These are phyloP conservation scores for Yponomeuta sedellus DNA, from an alignment of 2,888 invertebrate species.

Conservation along the genomic window DNA sequence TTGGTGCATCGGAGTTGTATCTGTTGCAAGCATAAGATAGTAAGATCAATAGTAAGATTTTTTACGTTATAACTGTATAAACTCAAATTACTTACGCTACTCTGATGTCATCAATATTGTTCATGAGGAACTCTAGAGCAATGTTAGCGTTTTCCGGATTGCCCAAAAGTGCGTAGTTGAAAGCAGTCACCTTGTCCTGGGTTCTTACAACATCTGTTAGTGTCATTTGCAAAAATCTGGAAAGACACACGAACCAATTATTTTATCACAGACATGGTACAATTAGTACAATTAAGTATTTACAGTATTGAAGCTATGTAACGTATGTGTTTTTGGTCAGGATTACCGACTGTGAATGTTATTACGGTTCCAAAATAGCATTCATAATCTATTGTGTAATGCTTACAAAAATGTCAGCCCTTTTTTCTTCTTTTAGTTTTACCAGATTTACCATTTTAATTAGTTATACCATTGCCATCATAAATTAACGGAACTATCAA, in stretches of 20 bases:
- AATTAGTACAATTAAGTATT: not conserved
- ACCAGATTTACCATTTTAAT: too few species aligned
- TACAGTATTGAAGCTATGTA: not conserved
- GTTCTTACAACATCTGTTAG: slow-evolving; percentile 48
- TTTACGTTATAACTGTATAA: not conserved
- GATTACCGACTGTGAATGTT: too few species aligned
- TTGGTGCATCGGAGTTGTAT: slow-evolving; percentile 56
- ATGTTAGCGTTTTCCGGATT: slow-evolving; percentile 47
- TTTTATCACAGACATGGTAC: not conserved
- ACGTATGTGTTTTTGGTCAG: too few species aligned
- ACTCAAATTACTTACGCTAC: slow-evolving; percentile 42
- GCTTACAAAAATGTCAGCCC: too few species aligned
- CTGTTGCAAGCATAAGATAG: slow-evolving; percentile 30
- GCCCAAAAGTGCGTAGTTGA: slow-evolving; percentile 60
- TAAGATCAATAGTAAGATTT: not conserved
- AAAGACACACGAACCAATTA: slow-evolving; percentile 21
- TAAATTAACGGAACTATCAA: too few species aligned
- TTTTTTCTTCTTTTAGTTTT: too few species aligned
- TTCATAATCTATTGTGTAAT: too few species aligned
- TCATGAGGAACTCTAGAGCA: slow-evolving; percentile 53
- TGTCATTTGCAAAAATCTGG: slow-evolving; percentile 55
- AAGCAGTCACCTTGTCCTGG: slow-evolving; percentile 59
- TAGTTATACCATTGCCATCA: too few species aligned
- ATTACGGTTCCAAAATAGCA: too few species aligned
- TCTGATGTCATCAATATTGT: slow-evolving; percentile 53